Percentiles rank a stretch among this genome's conserved stretches.
Evolutionary conservation across 2,113 vertebrate species (phyloP).

Genomic region (Scomber colias): DNA sequence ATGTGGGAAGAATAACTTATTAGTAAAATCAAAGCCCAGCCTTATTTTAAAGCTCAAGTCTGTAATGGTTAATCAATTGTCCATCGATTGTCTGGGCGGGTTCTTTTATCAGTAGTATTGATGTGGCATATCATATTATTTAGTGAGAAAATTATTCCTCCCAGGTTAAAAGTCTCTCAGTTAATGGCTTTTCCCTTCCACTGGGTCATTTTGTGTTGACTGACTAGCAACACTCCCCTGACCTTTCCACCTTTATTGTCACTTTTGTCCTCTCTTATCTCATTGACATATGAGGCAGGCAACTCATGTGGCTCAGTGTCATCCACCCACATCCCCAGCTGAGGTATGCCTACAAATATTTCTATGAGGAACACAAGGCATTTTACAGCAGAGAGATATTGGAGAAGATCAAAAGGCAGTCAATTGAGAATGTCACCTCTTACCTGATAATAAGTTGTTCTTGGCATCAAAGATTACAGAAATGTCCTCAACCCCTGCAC

Average conservation of each 20-base stretch:
- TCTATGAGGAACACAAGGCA: slow-evolving; percentile 26
- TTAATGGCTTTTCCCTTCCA: slow-evolving; percentile 39
- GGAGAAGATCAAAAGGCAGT: slow-evolving; percentile 31
- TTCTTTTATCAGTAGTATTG: slow-evolving; percentile 30
- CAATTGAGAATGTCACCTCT: slow-evolving; percentile 42
- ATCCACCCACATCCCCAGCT: slow-evolving; percentile 19
- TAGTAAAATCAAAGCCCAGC: slow-evolving; percentile 48
- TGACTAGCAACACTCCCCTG: slow-evolving; percentile 7
- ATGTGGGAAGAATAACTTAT: slow-evolving; percentile 43
- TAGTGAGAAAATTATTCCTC: slow-evolving; percentile 39
- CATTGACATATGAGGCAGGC: slow-evolving; percentile 58
- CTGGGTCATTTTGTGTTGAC: slow-evolving; percentile 22
- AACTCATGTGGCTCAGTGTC: slow-evolving; percentile 49
- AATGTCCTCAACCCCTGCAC: slow-evolving; percentile 8
- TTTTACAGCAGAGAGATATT: slow-evolving; percentile 37
- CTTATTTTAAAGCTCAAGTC: slow-evolving; percentile 7
- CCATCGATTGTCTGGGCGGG: slow-evolving; percentile 24
- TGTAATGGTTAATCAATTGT: slow-evolving; percentile 31
- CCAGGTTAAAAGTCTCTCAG: slow-evolving; percentile 15
- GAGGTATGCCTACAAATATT: slow-evolving; percentile 8
- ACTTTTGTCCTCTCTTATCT: slow-evolving; percentile 64
- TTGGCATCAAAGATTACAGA: slow-evolving; percentile 14
- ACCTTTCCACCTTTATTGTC: slow-evolving; percentile 46
- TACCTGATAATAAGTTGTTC: slow-evolving; percentile 29
- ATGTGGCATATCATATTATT: slow-evolving; percentile 36